Evolutionary conservation across 2,888 invertebrate species (phyloP).

Genomic region (Callosobruchus maculatus): DNA sequence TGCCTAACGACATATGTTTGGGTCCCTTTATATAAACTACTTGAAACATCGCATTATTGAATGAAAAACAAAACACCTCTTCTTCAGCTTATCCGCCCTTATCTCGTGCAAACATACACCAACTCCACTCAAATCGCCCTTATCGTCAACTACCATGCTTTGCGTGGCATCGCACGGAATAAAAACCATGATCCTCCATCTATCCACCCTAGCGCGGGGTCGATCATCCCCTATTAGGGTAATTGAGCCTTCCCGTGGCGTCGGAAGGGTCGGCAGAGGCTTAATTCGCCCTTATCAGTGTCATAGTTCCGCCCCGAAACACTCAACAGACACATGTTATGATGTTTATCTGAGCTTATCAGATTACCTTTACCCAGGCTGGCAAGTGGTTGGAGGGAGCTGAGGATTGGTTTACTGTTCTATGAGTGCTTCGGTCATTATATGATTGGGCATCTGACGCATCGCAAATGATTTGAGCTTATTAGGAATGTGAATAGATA

Average conservation of each 20-base stretch:
- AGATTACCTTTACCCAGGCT: conserved; percentile 28
- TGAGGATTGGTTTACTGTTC: background rate
- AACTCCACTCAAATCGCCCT: background rate
- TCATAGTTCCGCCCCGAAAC: conserved; percentile 31
- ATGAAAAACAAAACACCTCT: background rate
- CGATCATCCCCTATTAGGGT: conserved; percentile 11
- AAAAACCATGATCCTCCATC: background rate
- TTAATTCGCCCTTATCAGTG: conserved; percentile 26
- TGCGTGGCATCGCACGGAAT: background rate
- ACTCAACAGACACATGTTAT: conserved; percentile 45
- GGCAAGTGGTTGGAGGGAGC: conserved; percentile 10
- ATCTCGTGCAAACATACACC: background rate
- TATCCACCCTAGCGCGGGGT: background rate
- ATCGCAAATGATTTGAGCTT: too few species aligned
- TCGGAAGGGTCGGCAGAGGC: conserved; percentile 16
- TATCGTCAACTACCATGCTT: background rate
- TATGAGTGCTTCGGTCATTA: too few species aligned
- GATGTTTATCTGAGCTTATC: conserved; percentile 44
- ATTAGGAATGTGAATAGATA: too few species aligned
- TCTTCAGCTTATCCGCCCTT: background rate
- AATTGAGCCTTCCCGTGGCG: conserved; percentile 17
- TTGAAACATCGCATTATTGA: background rate
- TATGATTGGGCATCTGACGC: too few species aligned
- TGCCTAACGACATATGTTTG: too few species aligned
- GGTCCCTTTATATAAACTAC: too few species aligned